Base-by-base conservation (phyloP, 2,888 invertebrate genomes). In the Laothoe populi region DNA sequence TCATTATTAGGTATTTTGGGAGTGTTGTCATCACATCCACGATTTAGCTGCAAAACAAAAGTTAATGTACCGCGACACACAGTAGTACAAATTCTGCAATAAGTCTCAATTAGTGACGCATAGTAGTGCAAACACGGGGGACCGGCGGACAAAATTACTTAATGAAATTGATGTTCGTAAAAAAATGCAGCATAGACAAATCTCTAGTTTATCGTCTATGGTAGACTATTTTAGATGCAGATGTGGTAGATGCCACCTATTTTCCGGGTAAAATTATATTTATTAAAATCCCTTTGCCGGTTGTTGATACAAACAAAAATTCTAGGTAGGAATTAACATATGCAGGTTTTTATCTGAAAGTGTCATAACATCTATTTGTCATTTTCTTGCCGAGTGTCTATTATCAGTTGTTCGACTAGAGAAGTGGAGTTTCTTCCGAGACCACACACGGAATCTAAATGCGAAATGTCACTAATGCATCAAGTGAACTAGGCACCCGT, bases 91-190 rank as follows among this genome's bases (percentile, higher is more conserved):
- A 53, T 53, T 65, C 64, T 72, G 71, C 78, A 79, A 88, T 90
- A 83, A 78, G 82, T 90, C 87, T 87, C 88, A 89, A 90, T 90
- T 90, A 89, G 88, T 78, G 73, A 78, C 81, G 83, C 83, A 78
- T 81, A 60, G 24, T 53, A 77, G 70, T 72, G 75, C 79, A 77
- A 83, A 78, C 72, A 70, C 61, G 75, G 80, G 35, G 49, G 35
- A 60, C 42, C 42, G 60, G 21, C 19, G 79, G 78, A 79, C 79
- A 66, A 75, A 82, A 81, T 79, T 80, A 78, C 73, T 74, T 69
- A 66, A 71, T 64, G 60, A 63, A 53, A 53, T 49, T 60, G 38
- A 60, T 63, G 48, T 64, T 57, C 46, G 64, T 38, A 65, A 65
- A 66, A n/a, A 69, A 63, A 57, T 24, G 45, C 53, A 26, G 19